Evolutionary conservation across 1,140 invertebrate species (phyloP).

Genomic region (Drosophila equinoxialis): DNA sequence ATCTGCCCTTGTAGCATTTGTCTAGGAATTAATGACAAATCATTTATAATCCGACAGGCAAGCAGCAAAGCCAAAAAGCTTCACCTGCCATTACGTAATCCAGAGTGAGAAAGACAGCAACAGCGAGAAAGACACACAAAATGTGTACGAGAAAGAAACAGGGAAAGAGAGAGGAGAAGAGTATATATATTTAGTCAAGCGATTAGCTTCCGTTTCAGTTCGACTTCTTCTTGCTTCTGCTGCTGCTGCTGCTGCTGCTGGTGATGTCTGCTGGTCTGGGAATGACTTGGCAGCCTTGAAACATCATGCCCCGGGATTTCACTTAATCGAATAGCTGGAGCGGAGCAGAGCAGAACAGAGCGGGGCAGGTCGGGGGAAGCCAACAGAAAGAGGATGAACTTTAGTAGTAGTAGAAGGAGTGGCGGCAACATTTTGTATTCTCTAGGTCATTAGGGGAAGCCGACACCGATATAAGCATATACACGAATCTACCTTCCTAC

Average conservation of each 20-base stretch:
- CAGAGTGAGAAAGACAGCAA: conserved; percentile 4
- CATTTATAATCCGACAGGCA: conserved; percentile 73
- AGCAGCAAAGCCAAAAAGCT: conserved; percentile 67
- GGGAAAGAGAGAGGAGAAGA: conserved; percentile 5
- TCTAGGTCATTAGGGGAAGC: conserved; percentile 66
- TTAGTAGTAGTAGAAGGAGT: conserved; percentile 11
- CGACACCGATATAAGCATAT: conserved; percentile 14
- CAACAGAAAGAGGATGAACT: conserved; percentile 10
- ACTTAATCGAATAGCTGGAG: conserved; percentile 32
- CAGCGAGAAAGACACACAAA: background rate
- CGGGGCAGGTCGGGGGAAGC: background rate
- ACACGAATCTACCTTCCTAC: background rate
- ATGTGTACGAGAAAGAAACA: conserved; percentile 21
- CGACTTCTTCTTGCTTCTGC: conserved; percentile 21
- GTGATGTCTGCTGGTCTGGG: conserved; percentile 56
- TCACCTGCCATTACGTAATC: conserved; percentile 54
- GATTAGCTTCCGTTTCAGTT: conserved; percentile 70
- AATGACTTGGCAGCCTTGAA: conserved; percentile 46
- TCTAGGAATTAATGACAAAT: conserved; percentile 61
- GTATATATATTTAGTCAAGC: conserved; percentile 65
- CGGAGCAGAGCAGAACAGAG: background rate
- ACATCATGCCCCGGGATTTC: conserved; percentile 53
- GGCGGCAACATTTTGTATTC: conserved; percentile 20
- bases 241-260: conserved; percentile 8
- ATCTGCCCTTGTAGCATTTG: conserved; percentile 48